Percentiles rank a stretch among this genome's conserved stretches.
Evolutionary conservation across 2,888 invertebrate species (phyloP).

Genomic region (Pyrrhosoma nymphula): DNA sequence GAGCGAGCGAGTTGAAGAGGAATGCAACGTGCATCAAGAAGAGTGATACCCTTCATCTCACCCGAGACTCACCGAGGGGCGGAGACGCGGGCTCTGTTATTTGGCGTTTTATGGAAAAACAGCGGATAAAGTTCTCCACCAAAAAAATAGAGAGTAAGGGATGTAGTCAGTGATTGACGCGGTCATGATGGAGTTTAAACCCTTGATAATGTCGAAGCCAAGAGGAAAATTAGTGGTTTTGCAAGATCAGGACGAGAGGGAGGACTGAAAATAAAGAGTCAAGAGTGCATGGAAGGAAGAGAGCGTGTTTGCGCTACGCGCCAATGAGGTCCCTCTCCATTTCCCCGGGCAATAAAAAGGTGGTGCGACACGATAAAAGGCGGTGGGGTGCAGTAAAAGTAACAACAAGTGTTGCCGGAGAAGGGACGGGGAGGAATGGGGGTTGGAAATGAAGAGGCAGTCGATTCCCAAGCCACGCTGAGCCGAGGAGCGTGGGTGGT

Average conservation of each 20-base stretch:
- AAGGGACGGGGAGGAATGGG: neutral
- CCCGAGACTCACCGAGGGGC: neutral
- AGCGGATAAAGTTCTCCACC: neutral
- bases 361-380: neutral
- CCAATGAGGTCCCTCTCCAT: neutral
- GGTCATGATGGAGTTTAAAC: neutral
- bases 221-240: neutral
- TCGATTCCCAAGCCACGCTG: neutral
- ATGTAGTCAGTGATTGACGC: neutral
- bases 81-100: neutral
- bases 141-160: neutral
- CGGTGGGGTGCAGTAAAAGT: neutral
- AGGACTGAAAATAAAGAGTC: neutral
- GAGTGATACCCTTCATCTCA: conserved; percentile 5
- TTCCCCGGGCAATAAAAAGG: neutral
- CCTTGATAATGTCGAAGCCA: neutral
- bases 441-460: neutral
- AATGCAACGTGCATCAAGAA: neutral
- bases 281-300: neutral
- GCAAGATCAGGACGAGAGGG: neutral
- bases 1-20: neutral
- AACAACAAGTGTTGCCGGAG: neutral
- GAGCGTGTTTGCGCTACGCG: neutral
- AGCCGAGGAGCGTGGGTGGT: neutral
- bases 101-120: neutral